Base-by-base conservation (phyloP, 1,140 invertebrate genomes). In the Heliconius congener region DNA sequence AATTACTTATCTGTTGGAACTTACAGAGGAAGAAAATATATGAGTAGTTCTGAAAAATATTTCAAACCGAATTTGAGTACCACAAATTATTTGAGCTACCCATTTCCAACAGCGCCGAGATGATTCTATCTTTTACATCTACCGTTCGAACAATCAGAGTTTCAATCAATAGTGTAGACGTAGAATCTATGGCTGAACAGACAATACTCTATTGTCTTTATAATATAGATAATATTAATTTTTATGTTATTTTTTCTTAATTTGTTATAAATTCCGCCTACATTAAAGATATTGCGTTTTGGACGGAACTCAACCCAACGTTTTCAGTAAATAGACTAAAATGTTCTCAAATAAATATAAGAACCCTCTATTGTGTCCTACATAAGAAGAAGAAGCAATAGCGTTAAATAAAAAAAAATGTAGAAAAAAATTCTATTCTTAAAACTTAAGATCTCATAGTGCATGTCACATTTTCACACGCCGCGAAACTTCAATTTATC, bases 401-500 rank as follows among this genome's bases (percentile, higher is more conserved):
- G 42, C 42, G 42, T 46, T 46, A 46, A 46, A 46, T 46, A 2
- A 46, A 46, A 46, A 46, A 46, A 46, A 37, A 37, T 37, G 13
- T 46, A 46, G 0, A 71, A 71, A 11, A 71, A 71, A 71, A 13
- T 1, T 34, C 0, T 3, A 60, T n/a, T 23, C 55, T 60, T 60
- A 11, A 27, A 60, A 60, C n/a, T 23, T 60, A 27, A 71, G 70
- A 2, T 71, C 18, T 30, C 5, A 8, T 34, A 11, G 23, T 71
- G 70, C 13, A 71, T 30, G 55, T 60, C n/a, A 23, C 55, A 23
- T 23, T 23, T 60, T 19, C 50, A 52, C 18, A 60, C 55, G 55
- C 55, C 55, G 30, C 30, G 11, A 71, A 71, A 71, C 27, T 71
- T 71, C 23, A 71, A 34, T 71, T 71, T 71, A 34, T 71, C 30